A percentile compares a stretch with the other conserved stretches of the same genome.
Evolutionary conservation across 2,888 invertebrate genomes (phyloP).

Genomic region (Aleiodes testaceus): DNA sequence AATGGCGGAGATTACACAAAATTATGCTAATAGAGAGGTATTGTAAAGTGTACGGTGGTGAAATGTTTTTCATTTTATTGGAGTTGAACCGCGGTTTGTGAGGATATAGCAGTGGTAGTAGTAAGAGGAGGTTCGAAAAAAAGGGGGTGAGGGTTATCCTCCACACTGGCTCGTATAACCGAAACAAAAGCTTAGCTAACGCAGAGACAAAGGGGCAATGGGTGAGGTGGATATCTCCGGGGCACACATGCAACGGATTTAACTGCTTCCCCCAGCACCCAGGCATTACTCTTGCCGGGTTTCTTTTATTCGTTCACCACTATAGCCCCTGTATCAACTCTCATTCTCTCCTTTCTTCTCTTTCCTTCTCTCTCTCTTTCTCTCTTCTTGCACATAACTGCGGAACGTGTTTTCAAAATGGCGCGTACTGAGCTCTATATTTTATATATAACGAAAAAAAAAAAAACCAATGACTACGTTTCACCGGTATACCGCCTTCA

Average conservation of each 20-base stretch:
- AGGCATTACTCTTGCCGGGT: constrained; percentile 50
- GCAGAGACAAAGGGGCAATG: constrained; percentile 67
- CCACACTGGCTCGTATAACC: constrained; percentile 69
- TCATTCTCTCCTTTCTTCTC: constrained; percentile 15
- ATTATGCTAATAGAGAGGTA: constrained; percentile 71
- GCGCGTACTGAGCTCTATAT: constrained; percentile 5
- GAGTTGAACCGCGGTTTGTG: constrained; percentile 49
- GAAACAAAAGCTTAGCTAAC: constrained; percentile 72
- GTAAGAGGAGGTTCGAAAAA: constrained; percentile 5
- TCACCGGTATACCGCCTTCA: constrained; percentile 56
- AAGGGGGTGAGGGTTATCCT: constrained; percentile 54
- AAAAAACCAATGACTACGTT: constrained; percentile 41
- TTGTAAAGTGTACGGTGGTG: constrained; percentile 65
- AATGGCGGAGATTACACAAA: constrained; percentile 72
- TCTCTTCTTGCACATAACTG: not conserved
- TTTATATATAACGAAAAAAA: constrained; percentile 12
- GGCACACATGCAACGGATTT: constrained; percentile 72
- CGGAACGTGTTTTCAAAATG: constrained; percentile 11
- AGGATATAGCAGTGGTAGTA: constrained; percentile 27
- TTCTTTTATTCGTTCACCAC: constrained; percentile 66
- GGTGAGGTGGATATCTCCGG: constrained; percentile 57
- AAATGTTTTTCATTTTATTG: constrained; percentile 71
- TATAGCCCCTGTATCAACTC: constrained; percentile 37
- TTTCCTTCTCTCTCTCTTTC: constrained; percentile 16
- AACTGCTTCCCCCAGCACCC: constrained; percentile 66